Conservation (phyloP, 1,140 invertebrate species). For the Lethocerus indicus region DNA sequence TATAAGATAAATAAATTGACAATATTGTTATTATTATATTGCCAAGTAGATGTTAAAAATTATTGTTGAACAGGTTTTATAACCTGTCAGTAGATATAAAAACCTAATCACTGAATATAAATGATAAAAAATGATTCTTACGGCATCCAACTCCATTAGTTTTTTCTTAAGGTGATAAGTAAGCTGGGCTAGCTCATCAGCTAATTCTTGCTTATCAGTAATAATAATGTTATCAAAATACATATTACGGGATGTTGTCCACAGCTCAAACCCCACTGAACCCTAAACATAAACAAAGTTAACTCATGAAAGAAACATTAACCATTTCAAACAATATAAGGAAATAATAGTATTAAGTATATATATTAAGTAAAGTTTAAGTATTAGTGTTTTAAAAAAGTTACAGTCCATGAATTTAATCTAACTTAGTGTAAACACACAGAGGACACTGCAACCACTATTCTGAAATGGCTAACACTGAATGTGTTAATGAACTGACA, state of each 20-base stretch:
- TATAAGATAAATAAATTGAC: background rate
- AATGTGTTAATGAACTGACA: background rate
- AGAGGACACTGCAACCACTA: background rate
- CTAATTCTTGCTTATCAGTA: slow-evolving; percentile 65
- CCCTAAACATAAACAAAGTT: slow-evolving; percentile 44
- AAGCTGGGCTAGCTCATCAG: slow-evolving; percentile 60
- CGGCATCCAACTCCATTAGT: slow-evolving; percentile 59
- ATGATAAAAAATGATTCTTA: slow-evolving; percentile 31
- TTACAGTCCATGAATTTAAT: background rate
- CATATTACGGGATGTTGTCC: slow-evolving; percentile 93
- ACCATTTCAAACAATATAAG: slow-evolving; percentile 4
- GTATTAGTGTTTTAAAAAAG: background rate
- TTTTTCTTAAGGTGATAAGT: slow-evolving; percentile 74
- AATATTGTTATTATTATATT: background rate
- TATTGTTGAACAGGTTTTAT: too few relatives aligned
- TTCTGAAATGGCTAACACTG: background rate
- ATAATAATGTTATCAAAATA: slow-evolving; percentile 92
- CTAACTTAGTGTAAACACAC: background rate
- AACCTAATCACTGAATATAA: slow-evolving; percentile 5
- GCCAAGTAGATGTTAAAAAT: background rate
- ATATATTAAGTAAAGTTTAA: slow-evolving; percentile 4
- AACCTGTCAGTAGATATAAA: too few relatives aligned
- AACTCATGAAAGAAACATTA: slow-evolving; percentile 9
- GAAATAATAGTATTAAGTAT: slow-evolving; percentile 1
- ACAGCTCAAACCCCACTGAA: slow-evolving; percentile 89